Conservation (phyloP, 64 coral and sea anemone genomes). For the Platygyra sinensis region DNA sequence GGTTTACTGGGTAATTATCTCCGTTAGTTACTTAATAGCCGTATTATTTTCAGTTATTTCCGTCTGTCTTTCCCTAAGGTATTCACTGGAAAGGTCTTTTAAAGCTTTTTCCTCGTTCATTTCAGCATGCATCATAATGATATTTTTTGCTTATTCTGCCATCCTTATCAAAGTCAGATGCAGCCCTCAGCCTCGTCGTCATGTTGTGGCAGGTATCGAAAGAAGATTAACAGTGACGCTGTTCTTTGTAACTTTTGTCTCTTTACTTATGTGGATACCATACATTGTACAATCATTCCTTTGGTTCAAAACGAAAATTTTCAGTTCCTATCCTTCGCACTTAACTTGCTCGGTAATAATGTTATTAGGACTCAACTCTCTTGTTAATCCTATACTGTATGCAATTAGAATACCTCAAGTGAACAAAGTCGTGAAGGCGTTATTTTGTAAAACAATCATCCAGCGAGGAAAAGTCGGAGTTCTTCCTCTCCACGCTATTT, state of each 20-base stretch:
- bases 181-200: not conserved
- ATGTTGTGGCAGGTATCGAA: not conserved
- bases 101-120: not conserved
- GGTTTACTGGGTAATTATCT: not conserved
- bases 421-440: not conserved
- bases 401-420: not conserved
- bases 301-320: not conserved
- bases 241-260: not conserved
- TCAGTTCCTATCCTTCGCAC: not conserved
- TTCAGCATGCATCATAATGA: not conserved
- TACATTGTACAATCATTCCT: not conserved
- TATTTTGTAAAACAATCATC: not conserved
- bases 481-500: not conserved
- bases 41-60: not conserved
- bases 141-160: not conserved
- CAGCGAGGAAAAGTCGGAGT: not conserved
- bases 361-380: not conserved
- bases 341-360: conserved; percentile 10
- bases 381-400: not conserved
- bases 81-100: not conserved
- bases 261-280: not conserved
- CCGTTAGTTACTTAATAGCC: not conserved
- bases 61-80: not conserved
- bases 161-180: conserved; percentile 1
- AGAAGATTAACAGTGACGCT: not conserved